Conservation (phyloP, 2,888 invertebrate genomes). For the Koerneria pararmatus region DNA sequence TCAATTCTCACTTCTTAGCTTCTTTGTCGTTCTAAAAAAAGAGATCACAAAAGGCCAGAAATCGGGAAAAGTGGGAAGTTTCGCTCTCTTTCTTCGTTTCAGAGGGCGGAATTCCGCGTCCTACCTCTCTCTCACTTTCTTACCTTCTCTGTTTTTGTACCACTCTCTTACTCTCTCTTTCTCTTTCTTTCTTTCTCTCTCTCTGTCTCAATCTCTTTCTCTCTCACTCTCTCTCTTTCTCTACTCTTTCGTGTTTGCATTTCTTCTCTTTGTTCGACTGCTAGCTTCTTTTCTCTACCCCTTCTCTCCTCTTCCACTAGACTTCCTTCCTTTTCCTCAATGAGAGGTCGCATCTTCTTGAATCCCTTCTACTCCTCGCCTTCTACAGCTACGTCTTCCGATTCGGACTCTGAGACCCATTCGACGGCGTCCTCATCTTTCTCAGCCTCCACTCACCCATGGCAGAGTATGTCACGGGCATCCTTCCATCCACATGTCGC, state of each 20-base stretch:
- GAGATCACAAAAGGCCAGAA: too few relatives aligned
- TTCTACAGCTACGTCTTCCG: constrained; percentile 9
- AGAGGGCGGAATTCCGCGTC: constrained; percentile 15
- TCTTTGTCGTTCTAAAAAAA: background rate
- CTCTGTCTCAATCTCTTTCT: background rate
- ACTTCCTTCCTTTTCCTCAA: background rate
- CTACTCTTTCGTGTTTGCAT: background rate
- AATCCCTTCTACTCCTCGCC: background rate
- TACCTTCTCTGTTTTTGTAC: background rate
- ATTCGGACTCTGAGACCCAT: background rate
- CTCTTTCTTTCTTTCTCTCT: background rate
- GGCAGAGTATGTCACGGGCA: background rate
- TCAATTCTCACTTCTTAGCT: background rate
- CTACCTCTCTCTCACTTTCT: constrained; percentile 8
- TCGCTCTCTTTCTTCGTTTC: background rate
- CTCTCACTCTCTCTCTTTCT: background rate
- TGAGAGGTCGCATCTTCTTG: constrained; percentile 12
- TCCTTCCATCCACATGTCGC: background rate
- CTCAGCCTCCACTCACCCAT: background rate
- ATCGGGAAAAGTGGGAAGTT: too few relatives aligned
- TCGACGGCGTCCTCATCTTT: background rate
- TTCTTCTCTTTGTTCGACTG: background rate
- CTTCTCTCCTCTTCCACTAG: background rate
- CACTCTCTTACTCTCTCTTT: background rate
- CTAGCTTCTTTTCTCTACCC: background rate